phyloP scores from a whole-genome alignment of 2,113 vertebrate species.

The Chrysochloris asiatica region DNA sequence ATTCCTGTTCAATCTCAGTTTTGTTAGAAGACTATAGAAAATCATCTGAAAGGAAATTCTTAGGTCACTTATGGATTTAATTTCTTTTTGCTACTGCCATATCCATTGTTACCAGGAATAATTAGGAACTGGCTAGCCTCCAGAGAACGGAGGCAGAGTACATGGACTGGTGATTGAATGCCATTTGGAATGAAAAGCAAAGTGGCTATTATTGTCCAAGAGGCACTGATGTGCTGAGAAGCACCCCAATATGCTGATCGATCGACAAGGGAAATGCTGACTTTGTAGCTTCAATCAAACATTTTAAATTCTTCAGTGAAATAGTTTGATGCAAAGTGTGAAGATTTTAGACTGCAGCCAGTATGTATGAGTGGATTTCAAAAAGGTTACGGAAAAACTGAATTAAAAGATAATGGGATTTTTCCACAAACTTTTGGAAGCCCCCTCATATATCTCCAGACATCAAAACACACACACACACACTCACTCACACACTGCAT shows the following conservation, averaged over 20 bases:
- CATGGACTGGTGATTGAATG: background rate
- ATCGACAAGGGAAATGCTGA: background rate
- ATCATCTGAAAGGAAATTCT: background rate
- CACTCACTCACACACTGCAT: too few species aligned
- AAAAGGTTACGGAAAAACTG: too few species aligned
- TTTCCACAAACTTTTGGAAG: too few species aligned
- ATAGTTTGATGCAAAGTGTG: background rate
- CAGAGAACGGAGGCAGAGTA: background rate
- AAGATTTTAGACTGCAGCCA: background rate
- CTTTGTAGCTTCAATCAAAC: background rate
- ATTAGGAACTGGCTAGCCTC: background rate
- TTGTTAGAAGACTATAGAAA: background rate
- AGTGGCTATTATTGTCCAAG: background rate
- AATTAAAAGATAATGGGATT: too few species aligned
- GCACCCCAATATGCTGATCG: background rate
- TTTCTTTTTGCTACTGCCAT: background rate
- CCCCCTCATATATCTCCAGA: too few species aligned
- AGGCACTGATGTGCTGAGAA: background rate
- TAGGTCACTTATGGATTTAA: background rate
- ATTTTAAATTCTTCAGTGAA: background rate
- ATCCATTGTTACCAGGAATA: background rate
- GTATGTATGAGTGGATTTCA: too few species aligned
- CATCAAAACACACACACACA: too few species aligned
- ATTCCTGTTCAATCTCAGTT: background rate
- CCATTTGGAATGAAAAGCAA: slow-evolving; percentile 22